Evolutionary conservation across 1,140 invertebrate species (phyloP), one percentile per base, ranked within the genome.

Genomic region (Drosophila tani): DNA sequence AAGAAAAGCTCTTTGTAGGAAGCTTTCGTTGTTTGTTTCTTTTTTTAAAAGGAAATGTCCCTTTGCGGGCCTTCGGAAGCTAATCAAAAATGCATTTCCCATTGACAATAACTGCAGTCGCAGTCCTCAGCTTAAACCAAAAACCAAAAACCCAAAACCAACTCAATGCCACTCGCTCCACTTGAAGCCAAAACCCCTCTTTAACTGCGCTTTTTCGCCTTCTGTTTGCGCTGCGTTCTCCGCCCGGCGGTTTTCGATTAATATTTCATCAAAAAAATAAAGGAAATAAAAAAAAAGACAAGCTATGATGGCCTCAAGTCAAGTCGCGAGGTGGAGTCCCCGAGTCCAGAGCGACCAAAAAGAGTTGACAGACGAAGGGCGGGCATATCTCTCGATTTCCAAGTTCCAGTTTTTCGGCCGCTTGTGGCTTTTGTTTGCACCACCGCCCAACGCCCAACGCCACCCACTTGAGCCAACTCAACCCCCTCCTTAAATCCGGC

Each of bases 371-470:
- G 38, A n/a, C 2, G 35, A 19, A 14, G 46, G 17, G 15, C 35
- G 14, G 62, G 64, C 15, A 27, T 51, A 9, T 41, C 35, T 43
- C 21, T 32, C 40, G 32, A 57, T 64, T 27, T 14, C 15, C 21
- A 58, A 58, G 55, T 64, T 64, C 11, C 53, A 41, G 46, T 27
- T 57, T 62, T 51, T 75, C 17, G 50, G 50, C 59, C 50, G 47
- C 64, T 45, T 79, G 82, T 79, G 74, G 82, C 53, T 75, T 82
- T 85, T 73, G 68, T 86, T 86, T 85, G 75, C 82, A 74, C 51
- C 73, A 56, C 62, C 60, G 2, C 24, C 27, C 27, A 21, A 6
- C 62, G 11, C 29, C 41, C 51, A 15, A 32, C 24, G 29, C 17
- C 35, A 29, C 27, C 35, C 47, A 35, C 24, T 47, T 47, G 8